Conservation (phyloP, 2,797 vertebrate genomes). For the Hapalemur alaotrensis region DNA sequence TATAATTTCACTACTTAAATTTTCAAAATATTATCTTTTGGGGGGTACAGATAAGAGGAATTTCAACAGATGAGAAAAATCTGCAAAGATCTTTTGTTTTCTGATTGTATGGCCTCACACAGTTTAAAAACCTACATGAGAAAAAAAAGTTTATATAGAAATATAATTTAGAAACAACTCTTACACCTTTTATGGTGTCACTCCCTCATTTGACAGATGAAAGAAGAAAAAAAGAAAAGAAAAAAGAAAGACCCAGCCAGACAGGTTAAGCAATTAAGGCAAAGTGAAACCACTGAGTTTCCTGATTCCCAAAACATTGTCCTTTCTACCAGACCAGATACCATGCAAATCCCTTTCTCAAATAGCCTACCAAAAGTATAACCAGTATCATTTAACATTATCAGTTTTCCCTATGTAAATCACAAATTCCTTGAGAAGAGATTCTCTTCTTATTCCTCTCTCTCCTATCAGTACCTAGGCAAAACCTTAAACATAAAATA, state of each 20-base stretch:
- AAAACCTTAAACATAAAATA: constrained; percentile 10
- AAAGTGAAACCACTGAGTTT: constrained; percentile 21
- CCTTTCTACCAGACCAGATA: neutral
- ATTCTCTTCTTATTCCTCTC: neutral
- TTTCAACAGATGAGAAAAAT: constrained; percentile 36
- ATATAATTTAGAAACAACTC: constrained; percentile 39
- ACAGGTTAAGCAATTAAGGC: neutral
- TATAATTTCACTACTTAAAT: constrained; percentile 9
- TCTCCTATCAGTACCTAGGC: neutral
- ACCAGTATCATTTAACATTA: neutral
- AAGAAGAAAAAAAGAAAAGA: neutral
- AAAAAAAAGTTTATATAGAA: neutral
- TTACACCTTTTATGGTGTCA: neutral
- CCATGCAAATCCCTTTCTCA: neutral
- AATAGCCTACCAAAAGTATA: constrained; percentile 18
- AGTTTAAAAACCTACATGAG: constrained; percentile 24
- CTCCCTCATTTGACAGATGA: neutral
- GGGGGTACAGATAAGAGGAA: neutral
- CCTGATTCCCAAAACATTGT: constrained; percentile 13
- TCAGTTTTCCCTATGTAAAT: neutral
- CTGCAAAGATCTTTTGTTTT: constrained; percentile 42
- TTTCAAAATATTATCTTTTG: constrained; percentile 16
- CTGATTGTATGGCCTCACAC: neutral
- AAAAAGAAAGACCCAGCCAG: neutral
- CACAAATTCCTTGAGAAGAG: neutral